Evolutionary conservation across 1,140 invertebrate genomes (phyloP), one percentile per base, ranked within the genome.

Genomic region (Heliconius himera): DNA sequence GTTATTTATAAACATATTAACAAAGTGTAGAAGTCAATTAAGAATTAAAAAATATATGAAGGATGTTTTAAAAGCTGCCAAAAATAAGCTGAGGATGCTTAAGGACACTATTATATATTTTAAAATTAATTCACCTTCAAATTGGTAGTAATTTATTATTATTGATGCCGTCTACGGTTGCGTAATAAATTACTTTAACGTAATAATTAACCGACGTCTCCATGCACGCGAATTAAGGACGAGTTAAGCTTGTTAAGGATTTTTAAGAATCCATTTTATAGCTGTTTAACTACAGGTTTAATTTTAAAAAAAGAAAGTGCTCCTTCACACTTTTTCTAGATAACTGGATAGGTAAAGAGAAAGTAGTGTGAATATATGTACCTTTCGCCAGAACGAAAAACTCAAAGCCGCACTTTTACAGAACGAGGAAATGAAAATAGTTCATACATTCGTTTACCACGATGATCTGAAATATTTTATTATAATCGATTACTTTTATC

Each of bases 131-230:
- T 66, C 26, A 66, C 60, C 60, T 22, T 22, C 60, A 66, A 71
- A 77, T 72, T 77, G 29, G 76, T 26, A 20, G 18, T 77, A 70
- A 77, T 77, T 77, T 77, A 77, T 77, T 77, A 72, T 71, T 36
- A 77, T 77, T 77, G 70, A 70, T 36, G 38, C 38, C 76, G 76
- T 71, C 70, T 54, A 36, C 38, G 26, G 76, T 76, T 76, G 75
- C 38, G 29, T 71, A 71, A 77, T 77, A 77, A 77, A 77, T 77
- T 54, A 77, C 38, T 70, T 76, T 54, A 41, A 76, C 38, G n/a
- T 56, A 38, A 71, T 72, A 51, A 77, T 71, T 77, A 77, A 51
- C 41, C 70, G 20, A 49, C 20, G 70, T 33, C 36, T 72, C 36
- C 70, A 38, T 72, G 70, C 36, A 72, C 70, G 70, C 38, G 70